These are phyloP conservation scores for Mastomys natalensis DNA, from an alignment of 2,113 vertebrate genomes.

Conservation along the genomic window DNA sequence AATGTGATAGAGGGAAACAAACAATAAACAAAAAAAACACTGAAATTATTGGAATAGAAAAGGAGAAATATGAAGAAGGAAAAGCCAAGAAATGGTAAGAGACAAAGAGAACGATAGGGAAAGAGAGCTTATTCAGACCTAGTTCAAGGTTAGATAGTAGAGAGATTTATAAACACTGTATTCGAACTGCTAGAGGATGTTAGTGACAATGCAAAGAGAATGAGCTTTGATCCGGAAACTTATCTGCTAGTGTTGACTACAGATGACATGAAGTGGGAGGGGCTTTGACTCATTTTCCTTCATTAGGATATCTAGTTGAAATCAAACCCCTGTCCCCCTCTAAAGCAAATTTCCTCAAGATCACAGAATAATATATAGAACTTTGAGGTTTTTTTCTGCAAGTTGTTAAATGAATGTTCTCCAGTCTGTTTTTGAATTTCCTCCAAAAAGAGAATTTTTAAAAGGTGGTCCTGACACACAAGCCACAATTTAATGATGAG, in stretches of 20 bases:
- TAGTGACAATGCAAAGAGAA: background rate
- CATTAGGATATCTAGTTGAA: conserved; percentile 82
- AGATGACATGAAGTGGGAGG: background rate
- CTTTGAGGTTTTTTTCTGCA: conserved; percentile 83
- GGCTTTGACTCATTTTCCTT: conserved; percentile 66
- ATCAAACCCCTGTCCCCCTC: conserved; percentile 69
- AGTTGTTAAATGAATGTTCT: conserved; percentile 77
- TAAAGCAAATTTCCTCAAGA: conserved; percentile 81
- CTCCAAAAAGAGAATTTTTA: conserved; percentile 76
- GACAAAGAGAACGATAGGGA: background rate
- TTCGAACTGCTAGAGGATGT: background rate
- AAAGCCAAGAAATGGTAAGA: background rate
- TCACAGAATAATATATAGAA: conserved; percentile 82
- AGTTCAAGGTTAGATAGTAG: background rate
- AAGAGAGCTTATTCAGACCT: background rate
- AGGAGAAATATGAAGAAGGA: background rate
- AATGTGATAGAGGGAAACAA: background rate
- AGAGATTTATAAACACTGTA: background rate
- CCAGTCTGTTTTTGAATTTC: conserved; percentile 61
- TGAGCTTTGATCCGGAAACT: conserved; percentile 70
- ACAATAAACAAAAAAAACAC: background rate
- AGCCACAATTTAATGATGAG: conserved; percentile 71
- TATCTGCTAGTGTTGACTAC: background rate
- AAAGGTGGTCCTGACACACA: conserved; percentile 26
- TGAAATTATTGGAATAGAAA: background rate